phyloP scores from a whole-genome alignment of 2,797 vertebrate genomes.

The Coilia nasus region DNA sequence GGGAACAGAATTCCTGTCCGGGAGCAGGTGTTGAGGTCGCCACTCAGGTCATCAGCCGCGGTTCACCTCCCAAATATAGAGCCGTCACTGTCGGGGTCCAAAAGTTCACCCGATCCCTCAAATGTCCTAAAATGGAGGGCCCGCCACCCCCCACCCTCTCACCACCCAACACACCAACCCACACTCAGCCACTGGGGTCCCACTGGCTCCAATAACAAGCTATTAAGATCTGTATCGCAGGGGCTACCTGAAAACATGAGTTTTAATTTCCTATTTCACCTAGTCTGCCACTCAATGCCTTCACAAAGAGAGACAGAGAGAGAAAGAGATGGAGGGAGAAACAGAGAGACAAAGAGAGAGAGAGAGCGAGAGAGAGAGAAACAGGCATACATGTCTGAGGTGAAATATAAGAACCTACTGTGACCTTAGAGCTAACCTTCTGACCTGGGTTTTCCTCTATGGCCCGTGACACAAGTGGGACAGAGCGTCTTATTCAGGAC shows the following conservation, averaged over 20 bases:
- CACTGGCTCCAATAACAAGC: slow-evolving; percentile 5
- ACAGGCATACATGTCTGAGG: background rate
- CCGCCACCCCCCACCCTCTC: background rate
- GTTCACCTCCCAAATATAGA: slow-evolving; percentile 77
- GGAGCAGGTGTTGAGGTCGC: slow-evolving; percentile 74
- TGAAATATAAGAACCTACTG: background rate
- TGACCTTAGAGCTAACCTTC: background rate
- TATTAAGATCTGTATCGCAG: slow-evolving; percentile 9
- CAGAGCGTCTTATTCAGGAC: background rate
- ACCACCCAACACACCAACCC: background rate
- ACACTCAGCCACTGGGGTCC: slow-evolving; percentile 1
- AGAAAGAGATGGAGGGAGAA: background rate
- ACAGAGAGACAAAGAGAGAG: background rate
- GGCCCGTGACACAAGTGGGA: background rate
- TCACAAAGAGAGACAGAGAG: background rate
- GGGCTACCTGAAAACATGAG: slow-evolving; percentile 12
- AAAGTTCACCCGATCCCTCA: slow-evolving; percentile 29
- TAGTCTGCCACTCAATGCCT: background rate
- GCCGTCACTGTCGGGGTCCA: slow-evolving; percentile 62
- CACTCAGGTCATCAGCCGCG: slow-evolving; percentile 64
- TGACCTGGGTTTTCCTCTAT: background rate
- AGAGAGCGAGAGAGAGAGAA: background rate
- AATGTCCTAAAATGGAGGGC: slow-evolving; percentile 6
- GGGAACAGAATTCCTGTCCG: slow-evolving; percentile 33
- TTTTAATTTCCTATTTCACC: slow-evolving; percentile 15